A percentile compares a stretch with the other conserved stretches of the same genome.
These are phyloP conservation scores for Siderastrea siderea DNA, from an alignment of 92 coral and sea anemone species.

Conservation along the genomic window DNA sequence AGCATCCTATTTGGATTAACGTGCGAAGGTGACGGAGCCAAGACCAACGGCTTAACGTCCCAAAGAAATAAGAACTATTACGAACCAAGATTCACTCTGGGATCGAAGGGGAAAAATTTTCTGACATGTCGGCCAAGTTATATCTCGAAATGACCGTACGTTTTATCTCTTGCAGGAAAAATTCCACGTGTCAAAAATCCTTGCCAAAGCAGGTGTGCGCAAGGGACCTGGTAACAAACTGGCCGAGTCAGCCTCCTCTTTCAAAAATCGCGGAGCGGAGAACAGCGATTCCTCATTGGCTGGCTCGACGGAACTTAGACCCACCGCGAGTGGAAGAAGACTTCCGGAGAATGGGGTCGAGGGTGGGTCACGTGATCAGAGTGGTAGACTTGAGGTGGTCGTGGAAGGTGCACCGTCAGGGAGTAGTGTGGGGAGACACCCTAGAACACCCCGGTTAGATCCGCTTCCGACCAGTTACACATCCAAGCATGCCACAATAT, in stretches of 20 bases:
- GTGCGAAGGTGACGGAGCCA: too few species aligned
- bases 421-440: slow-evolving; percentile 24
- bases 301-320: slow-evolving; percentile 6
- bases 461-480: slow-evolving; percentile 43
- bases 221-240: slow-evolving; percentile 91
- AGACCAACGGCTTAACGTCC: too few species aligned
- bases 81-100: background rate
- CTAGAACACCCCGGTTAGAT: slow-evolving; percentile 14
- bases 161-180: slow-evolving; percentile 71
- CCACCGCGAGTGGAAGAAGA: slow-evolving; percentile 21
- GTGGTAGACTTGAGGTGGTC: slow-evolving; percentile 23
- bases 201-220: slow-evolving; percentile 91
- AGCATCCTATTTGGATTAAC: too few species aligned
- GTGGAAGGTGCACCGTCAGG: slow-evolving; percentile 26
- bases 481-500: slow-evolving; percentile 26
- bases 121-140: too few species aligned
- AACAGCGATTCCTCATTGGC: slow-evolving; percentile 4
- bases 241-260: slow-evolving; percentile 62
- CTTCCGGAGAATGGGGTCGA: slow-evolving; percentile 2
- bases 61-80: background rate
- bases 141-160: too few species aligned
- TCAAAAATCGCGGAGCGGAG: slow-evolving; percentile 7
- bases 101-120: background rate
- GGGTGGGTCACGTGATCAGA: background rate
- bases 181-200: slow-evolving; percentile 82